Conservation (phyloP, 2,888 invertebrate species). For the Nesidiocoris tenuis region DNA sequence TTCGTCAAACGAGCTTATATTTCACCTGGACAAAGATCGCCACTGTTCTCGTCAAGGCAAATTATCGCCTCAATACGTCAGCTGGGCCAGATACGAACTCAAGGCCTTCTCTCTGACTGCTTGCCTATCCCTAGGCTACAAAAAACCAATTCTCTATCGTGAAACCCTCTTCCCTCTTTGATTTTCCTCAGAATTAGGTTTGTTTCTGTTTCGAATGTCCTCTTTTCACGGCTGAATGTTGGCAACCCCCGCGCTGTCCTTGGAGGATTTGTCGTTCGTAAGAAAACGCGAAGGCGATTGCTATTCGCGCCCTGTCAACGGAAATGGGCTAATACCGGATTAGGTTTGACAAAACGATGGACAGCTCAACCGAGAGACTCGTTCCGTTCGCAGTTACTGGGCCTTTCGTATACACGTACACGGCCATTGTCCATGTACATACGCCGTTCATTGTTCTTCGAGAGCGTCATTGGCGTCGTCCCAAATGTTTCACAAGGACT, state of each 20-base stretch:
- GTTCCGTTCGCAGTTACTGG: not conserved
- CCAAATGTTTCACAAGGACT: constrained; percentile 31
- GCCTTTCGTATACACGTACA: not conserved
- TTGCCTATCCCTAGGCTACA: no score
- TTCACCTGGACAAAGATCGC: no score
- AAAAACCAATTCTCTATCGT: no score
- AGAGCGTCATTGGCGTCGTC: constrained; percentile 11
- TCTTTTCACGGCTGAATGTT: no score
- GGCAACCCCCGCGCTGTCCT: not conserved
- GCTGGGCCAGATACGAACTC: no score
- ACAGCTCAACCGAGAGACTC: not conserved
- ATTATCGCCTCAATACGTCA: no score
- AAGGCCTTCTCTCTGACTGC: no score
- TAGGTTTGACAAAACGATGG: constrained; percentile 19
- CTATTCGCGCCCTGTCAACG: constrained; percentile 2
- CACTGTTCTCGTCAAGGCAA: no score
- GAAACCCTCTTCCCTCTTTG: no score
- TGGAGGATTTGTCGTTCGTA: not conserved
- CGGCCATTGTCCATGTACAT: not conserved
- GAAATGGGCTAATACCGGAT: constrained; percentile 15
- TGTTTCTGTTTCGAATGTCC: no score
- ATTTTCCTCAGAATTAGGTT: no score
- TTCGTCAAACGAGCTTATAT: no score
- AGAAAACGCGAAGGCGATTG: not conserved
- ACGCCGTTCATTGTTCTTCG: constrained; percentile 20